Evolutionary conservation across 2,888 invertebrate species (phyloP).

Genomic region (Cremastinae sp.): DNA sequence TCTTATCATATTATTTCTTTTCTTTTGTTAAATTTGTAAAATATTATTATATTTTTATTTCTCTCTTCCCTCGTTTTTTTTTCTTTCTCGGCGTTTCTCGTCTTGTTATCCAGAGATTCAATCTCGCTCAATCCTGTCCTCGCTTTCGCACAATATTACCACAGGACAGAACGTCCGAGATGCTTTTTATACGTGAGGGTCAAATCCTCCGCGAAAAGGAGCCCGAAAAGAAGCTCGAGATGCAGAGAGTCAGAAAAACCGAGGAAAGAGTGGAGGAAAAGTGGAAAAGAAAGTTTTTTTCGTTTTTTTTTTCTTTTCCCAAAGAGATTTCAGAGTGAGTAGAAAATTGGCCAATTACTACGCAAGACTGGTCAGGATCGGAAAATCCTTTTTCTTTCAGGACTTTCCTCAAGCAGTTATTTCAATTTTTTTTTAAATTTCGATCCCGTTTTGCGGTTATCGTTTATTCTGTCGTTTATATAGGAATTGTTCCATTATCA

Average conservation of each 20-base stretch:
- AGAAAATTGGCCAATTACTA: conserved; percentile 68
- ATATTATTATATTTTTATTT: conserved; percentile 1
- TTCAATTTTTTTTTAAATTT: not conserved
- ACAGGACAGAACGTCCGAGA: conserved; percentile 15
- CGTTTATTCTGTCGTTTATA: conserved; percentile 19
- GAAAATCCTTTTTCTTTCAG: conserved; percentile 66
- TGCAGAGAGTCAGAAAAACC: conserved; percentile 3
- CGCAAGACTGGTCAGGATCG: conserved; percentile 63
- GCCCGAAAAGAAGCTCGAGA: conserved; percentile 25
- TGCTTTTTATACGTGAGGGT: not conserved
- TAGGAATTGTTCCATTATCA: conserved; percentile 13
- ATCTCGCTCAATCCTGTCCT: conserved; percentile 44
- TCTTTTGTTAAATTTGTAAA: conserved; percentile 4
- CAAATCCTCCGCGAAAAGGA: too few species aligned
- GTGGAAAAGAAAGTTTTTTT: conserved; percentile 2
- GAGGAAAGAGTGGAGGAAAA: not conserved
- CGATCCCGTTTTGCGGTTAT: conserved; percentile 40
- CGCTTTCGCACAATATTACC: conserved; percentile 25
- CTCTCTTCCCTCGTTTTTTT: not conserved
- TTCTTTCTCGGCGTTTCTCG: conserved; percentile 14
- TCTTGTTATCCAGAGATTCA: conserved; percentile 46
- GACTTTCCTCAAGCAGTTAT: conserved; percentile 40
- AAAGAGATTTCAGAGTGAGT: conserved; percentile 49
- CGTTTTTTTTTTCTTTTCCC: not conserved
- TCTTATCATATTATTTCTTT: conserved; percentile 1